These are phyloP conservation scores for Neotoma lepida DNA, from an alignment of 2,113 vertebrate genomes.

Conservation along the genomic window DNA sequence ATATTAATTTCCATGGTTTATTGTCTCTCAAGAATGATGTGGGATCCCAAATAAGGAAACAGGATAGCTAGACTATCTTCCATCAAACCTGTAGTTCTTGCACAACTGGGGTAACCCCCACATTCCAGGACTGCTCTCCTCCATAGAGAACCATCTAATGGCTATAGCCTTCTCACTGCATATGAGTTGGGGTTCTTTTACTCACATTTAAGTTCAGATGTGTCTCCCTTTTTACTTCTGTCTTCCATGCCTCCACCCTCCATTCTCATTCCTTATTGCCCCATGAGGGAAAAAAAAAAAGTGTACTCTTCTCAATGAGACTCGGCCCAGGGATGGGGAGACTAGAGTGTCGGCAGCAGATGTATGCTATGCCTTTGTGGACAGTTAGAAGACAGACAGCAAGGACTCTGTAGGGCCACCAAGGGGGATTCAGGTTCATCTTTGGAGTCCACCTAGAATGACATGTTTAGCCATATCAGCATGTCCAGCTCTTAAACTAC, in stretches of 20 bases:
- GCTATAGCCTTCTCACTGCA: not conserved
- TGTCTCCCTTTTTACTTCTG: not conserved
- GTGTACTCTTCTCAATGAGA: not conserved
- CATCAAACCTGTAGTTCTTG: not conserved
- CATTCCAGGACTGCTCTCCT: not conserved
- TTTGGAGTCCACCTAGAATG: not conserved
- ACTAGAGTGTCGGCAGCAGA: not conserved
- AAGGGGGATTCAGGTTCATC: not conserved
- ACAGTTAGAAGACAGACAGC: not conserved
- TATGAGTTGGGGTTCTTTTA: not conserved
- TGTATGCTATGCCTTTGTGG: not conserved
- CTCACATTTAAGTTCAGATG: not conserved
- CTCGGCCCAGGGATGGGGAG: not conserved
- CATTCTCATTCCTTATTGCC: not conserved
- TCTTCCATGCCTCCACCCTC: not conserved
- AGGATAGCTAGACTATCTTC: not conserved
- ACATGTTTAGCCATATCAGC: accelerated
- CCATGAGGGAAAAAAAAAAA: not conserved
- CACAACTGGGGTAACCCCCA: not conserved
- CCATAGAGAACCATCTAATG: not conserved
- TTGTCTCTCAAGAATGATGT: not conserved
- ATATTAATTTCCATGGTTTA: not conserved
- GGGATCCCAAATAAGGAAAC: not conserved
- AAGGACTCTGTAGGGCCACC: not conserved
- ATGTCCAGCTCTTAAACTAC: not conserved